These are phyloP conservation scores for Ditylenchus dipsaci DNA, from an alignment of 1,140 invertebrate genomes.

Conservation along the genomic window DNA sequence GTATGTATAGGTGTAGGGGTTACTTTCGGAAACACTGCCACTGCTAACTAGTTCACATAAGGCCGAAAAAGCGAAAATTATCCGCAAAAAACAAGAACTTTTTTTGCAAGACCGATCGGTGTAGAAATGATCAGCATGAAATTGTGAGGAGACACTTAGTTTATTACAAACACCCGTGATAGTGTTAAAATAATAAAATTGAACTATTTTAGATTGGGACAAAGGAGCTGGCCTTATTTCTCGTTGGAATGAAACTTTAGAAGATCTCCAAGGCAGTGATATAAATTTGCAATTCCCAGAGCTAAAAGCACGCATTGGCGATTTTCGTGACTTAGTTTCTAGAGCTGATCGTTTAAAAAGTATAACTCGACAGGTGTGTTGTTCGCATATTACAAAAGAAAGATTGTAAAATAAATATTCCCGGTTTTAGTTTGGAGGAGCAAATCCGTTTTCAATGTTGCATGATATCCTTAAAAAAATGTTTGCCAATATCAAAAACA, in stretches of 20 bases:
- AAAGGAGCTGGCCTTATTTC: background rate
- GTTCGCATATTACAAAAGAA: background rate
- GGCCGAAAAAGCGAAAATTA: too few relatives aligned
- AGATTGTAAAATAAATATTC: too few relatives aligned
- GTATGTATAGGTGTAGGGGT: too few relatives aligned
- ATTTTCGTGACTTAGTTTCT: background rate
- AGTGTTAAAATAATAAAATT: too few relatives aligned
- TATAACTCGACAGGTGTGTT: slow-evolving; percentile 3
- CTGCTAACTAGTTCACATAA: too few relatives aligned
- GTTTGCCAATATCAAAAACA: slow-evolving; percentile 1
- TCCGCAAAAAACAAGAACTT: too few relatives aligned
- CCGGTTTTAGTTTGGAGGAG: slow-evolving; percentile 1
- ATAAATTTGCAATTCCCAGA: background rate
- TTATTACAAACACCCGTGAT: too few relatives aligned
- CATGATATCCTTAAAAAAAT: slow-evolving; percentile 1
- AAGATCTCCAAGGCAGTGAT: slow-evolving; percentile 5
- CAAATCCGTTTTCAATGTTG: background rate
- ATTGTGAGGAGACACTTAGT: too few relatives aligned
- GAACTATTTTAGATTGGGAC: background rate
- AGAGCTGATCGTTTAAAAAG: background rate
- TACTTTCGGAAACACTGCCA: too few relatives aligned
- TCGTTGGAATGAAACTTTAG: slow-evolving; percentile 3
- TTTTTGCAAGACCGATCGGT: too few relatives aligned
- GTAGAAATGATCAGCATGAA: too few relatives aligned
- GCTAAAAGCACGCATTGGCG: background rate